Evolutionary conservation across 2,888 invertebrate genomes (phyloP), one percentile per base, ranked within the genome.

Genomic region (Unio pictorum): DNA sequence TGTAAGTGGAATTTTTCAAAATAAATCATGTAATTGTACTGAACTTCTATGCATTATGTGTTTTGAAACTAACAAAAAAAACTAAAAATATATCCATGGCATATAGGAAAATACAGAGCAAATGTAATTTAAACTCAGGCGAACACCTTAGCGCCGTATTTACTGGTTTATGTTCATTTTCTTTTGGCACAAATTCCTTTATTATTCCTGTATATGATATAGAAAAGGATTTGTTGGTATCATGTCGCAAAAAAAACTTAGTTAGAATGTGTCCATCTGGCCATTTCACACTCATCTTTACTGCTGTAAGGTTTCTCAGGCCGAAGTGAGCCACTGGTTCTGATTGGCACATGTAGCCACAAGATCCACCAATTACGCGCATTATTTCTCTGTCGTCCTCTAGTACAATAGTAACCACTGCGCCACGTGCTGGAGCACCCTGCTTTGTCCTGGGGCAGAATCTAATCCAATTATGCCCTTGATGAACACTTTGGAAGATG

Each of bases 291-390:
- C 54, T 61, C 15, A 84, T 17, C 28, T 67, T 56, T n/a, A 59
- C 59, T 7, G 77, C 71, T 7, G 28, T 34, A 3, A 69, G 57
- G 11, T 69, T 23, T 0, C 80, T 81, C 8, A 86, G 69, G n/a
- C 86, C 87, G 72, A 87, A 86, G 73, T 87, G 87, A 34, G 86
- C 85, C 1, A 84, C 78, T 4, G 86, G 86, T 72, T 87, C 87
- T 79, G 83, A 83, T 71, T 86, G 84, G 71, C 86, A 85, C 61
- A 84, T 75, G 60, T 85, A 87, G 1, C 86, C 85, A n/a, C 86
- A 86, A 0, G 84, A 86, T 30, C 82, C 80, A 61, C 86, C 86
- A 66, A 87, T 81, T 11, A 86, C 76, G 4, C 75, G 73, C 6
- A 73, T 71, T 64, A 77, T 75, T 55, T 55, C 59, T 6, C 65